Percentiles rank a stretch among this genome's conserved stretches.
Conservation (phyloP, 2,797 vertebrate genomes). For the Takifugu rubripes region DNA sequence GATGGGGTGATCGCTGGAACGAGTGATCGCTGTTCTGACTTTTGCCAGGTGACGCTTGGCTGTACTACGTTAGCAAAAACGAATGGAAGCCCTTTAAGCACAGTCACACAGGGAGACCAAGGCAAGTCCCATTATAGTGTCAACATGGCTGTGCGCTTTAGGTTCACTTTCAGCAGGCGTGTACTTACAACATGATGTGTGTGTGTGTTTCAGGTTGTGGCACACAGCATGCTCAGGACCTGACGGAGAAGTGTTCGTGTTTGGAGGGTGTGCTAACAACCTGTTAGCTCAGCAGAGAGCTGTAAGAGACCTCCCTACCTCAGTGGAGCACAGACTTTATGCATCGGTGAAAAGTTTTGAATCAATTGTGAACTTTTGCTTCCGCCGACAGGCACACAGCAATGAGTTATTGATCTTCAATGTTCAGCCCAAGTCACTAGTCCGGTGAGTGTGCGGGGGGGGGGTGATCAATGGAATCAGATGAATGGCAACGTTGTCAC, state of each 20-base stretch:
- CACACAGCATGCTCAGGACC: slow-evolving; percentile 90
- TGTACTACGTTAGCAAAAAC: slow-evolving; percentile 88
- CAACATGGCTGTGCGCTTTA: neutral
- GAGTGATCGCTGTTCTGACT: slow-evolving; percentile 4
- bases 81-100: slow-evolving; percentile 91
- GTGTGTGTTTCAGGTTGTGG: slow-evolving; percentile 81
- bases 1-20: neutral
- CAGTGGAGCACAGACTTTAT: neutral
- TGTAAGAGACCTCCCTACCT: slow-evolving; percentile 71
- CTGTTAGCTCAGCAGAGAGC: slow-evolving; percentile 89
- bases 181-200: neutral
- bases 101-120: slow-evolving; percentile 77
- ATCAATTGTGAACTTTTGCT: neutral
- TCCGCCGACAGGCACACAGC: slow-evolving; percentile 84
- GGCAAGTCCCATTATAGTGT: slow-evolving; percentile 32
- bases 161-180: neutral
- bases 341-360: neutral
- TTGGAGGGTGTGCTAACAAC: slow-evolving; percentile 96
- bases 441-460: slow-evolving; percentile 77
- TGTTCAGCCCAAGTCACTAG: slow-evolving; percentile 90
- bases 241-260: slow-evolving; percentile 95
- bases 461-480: neutral
- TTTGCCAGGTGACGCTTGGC: slow-evolving; percentile 90
- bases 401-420: slow-evolving; percentile 90
- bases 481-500: too few species aligned